Evolutionary conservation across 2,797 vertebrate species (phyloP).

Genomic region (Tapera naevia): DNA sequence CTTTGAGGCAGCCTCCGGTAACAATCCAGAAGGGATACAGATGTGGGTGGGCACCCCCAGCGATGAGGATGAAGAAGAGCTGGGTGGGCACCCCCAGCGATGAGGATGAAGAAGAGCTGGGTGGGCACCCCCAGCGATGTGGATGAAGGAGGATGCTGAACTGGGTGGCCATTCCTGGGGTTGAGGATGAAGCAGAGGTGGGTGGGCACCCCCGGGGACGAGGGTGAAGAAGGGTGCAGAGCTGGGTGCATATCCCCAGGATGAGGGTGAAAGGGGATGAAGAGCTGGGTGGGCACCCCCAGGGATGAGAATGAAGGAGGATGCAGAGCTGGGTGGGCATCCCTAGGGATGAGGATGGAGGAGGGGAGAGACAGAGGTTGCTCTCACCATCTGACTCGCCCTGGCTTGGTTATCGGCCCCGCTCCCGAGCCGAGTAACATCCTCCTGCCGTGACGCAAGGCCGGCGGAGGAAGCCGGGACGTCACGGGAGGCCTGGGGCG

Average conservation of each 20-base stretch:
- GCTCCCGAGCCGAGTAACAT: slow-evolving; percentile 8
- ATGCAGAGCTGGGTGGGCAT: neutral
- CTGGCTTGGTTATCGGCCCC: neutral
- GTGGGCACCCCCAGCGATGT: neutral
- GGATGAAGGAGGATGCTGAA: neutral
- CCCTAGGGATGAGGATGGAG: neutral
- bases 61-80: no score
- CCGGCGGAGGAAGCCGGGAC: slow-evolving; percentile 34
- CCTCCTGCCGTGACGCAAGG: slow-evolving; percentile 51
- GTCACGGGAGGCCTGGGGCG: slow-evolving; percentile 50
- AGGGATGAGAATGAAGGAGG: neutral
- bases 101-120: neutral
- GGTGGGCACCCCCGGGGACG: neutral
- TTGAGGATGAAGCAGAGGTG: neutral
- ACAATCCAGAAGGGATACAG: neutral
- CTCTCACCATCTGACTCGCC: neutral
- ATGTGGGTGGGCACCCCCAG: neutral
- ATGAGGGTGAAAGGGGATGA: no score
- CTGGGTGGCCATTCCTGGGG: neutral
- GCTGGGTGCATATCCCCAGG: neutral
- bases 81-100: neutral
- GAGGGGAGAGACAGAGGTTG: neutral
- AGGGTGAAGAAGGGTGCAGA: neutral
- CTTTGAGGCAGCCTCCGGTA: neutral
- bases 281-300: neutral